Percentiles rank a stretch among this genome's conserved stretches.
These are phyloP conservation scores for Trimorus sp. DNA, from an alignment of 2,888 invertebrate genomes.

Conservation along the genomic window DNA sequence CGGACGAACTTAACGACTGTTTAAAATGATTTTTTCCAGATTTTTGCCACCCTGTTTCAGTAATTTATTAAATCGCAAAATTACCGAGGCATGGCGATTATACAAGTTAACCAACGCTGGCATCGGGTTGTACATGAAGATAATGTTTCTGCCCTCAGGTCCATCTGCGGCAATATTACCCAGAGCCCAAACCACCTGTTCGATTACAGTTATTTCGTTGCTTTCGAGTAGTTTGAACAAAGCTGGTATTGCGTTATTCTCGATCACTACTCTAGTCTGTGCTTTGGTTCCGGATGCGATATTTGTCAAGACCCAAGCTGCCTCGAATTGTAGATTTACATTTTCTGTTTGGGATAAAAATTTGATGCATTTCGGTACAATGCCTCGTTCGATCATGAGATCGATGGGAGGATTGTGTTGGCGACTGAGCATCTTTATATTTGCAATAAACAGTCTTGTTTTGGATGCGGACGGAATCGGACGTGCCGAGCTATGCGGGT, in stretches of 20 bases:
- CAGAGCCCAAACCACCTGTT: slow-evolving; percentile 99
- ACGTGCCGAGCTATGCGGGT: too few relatives aligned
- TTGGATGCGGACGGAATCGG: too few relatives aligned
- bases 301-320: slow-evolving; percentile 98
- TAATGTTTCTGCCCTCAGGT: slow-evolving; percentile 89
- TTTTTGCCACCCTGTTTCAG: too few relatives aligned
- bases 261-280: slow-evolving; percentile 94
- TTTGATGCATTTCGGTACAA: slow-evolving; percentile 91
- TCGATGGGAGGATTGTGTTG: slow-evolving; percentile 96
- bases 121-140: slow-evolving; percentile 88
- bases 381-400: slow-evolving; percentile 90
- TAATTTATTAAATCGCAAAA: too few relatives aligned
- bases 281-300: slow-evolving; percentile 97
- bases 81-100: slow-evolving; percentile 84
- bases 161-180: slow-evolving; percentile 98
- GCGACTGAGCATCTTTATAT: slow-evolving; percentile 92
- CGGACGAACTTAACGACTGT: too few relatives aligned
- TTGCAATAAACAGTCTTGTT: slow-evolving; percentile 77
- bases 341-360: slow-evolving; percentile 86
- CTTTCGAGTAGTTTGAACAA: slow-evolving; percentile 89
- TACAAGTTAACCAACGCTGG: slow-evolving; percentile 87
- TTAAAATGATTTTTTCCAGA: too few relatives aligned
- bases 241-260: slow-evolving; percentile 92
- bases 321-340: slow-evolving; percentile 95
- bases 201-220: slow-evolving; percentile 87